Base-by-base conservation (phyloP, 2,888 invertebrate species). In the Leucophenga maculata region DNA sequence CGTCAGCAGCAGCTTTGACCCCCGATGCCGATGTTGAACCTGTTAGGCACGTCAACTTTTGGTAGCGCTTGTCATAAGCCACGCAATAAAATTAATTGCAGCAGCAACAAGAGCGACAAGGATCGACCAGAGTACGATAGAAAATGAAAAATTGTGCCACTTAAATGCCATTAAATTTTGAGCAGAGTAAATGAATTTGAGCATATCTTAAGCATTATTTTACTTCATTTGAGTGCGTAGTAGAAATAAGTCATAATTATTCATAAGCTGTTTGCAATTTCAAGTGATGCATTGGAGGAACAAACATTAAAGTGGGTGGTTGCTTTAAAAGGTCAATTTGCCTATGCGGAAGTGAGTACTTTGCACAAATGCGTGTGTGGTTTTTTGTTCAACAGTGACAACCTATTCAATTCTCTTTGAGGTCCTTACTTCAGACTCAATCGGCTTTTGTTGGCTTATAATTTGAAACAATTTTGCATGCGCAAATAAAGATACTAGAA, bases 21-120 rank as follows among this genome's bases (percentile, higher is more conserved):
- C 20, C 22, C 1, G 60, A 48, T 60, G 9, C 67, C 20, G 57
- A n/a, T n/a, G 6, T 22, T 60, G 60, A 44, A n/a, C 39, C 48
- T 59, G 44, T 14, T 13, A 54, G 78, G 74, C 79, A 79, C 77
- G 77, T 80, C 79, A 79, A 80, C 76, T 82, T 82, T 77, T 74
- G 76, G 18, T 44, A 44, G 39, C 54, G 55, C 52, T 55, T 66
- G 66, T 72, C 78, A 67, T 39, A 67, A 67, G 82, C 82, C 86
- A 87, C 83, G 86, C 86, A 86, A 87, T 86, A 85, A 85, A 86
- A 87, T 87, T 87, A 86, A 86, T 87, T 86, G 85, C 46, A 64
- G 18, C 54, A 57, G 48, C 48, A 55, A 66, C 22, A n/a, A 8
- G 52, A 50, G 50, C 65, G 66, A 60, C 67, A 39, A 54, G 65